Evolutionary conservation across 2,113 vertebrate species (phyloP).

Genomic region (Oostethus manadensis): DNA sequence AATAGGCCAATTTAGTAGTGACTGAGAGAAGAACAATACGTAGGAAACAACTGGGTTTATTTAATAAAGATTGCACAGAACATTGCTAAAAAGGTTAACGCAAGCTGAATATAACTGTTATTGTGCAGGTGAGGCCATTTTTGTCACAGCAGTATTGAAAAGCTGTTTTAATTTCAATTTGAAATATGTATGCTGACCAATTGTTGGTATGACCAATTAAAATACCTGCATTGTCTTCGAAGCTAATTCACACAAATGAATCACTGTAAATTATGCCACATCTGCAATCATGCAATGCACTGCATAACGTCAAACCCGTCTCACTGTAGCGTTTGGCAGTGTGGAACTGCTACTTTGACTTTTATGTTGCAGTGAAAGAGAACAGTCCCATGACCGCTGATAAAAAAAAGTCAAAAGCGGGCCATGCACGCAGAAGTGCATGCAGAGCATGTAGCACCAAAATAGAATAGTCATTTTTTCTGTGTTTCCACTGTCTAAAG

Average conservation of each 20-base stretch:
- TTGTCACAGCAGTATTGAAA: too few species aligned
- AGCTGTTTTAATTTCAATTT: neutral
- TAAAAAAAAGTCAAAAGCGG: conserved; percentile 13
- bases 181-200: neutral
- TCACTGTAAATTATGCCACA: neutral
- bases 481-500: neutral
- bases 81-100: too few species aligned
- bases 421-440: neutral
- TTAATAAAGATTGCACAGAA: neutral
- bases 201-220: neutral
- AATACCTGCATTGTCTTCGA: neutral
- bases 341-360: conserved; percentile 24
- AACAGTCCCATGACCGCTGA: conserved; percentile 20
- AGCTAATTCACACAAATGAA: neutral
- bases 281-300: neutral
- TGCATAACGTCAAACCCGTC: neutral
- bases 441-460: neutral
- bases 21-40: conserved; percentile 21
- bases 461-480: too few species aligned
- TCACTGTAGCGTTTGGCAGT: conserved; percentile 5
- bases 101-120: too few species aligned
- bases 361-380: conserved; percentile 24
- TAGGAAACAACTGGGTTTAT: neutral
- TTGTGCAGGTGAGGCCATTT: too few species aligned
- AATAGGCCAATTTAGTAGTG: conserved; percentile 40